Conservation (phyloP, 92 coral and sea anemone genomes). For the Phenganax stokvisi region DNA sequence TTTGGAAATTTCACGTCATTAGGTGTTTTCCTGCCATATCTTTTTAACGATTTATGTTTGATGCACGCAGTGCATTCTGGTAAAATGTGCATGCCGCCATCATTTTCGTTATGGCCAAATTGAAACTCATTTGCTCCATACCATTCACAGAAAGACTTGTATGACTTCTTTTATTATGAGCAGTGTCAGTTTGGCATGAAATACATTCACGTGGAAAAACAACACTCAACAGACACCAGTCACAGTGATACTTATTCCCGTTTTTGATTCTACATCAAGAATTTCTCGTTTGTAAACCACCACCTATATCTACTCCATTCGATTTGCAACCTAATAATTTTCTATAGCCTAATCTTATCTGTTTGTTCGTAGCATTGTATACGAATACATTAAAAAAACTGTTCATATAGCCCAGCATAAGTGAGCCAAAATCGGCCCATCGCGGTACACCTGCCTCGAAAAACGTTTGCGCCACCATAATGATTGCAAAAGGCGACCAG, state of each 20-base stretch:
- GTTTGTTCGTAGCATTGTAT: conserved; percentile 32
- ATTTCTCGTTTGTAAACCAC: neutral
- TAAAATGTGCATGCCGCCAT: too few relatives aligned
- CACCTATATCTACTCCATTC: conserved; percentile 22
- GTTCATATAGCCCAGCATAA: conserved; percentile 75
- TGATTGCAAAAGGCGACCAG: conserved; percentile 86
- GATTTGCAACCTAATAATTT: conserved; percentile 21
- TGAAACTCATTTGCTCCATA: too few relatives aligned
- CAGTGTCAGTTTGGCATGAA: too few relatives aligned
- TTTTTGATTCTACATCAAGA: neutral
- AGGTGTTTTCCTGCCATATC: too few relatives aligned
- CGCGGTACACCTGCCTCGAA: conserved; percentile 51
- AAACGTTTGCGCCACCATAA: conserved; percentile 73
- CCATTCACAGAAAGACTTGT: too few relatives aligned
- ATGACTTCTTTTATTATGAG: too few relatives aligned
- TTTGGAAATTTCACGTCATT: too few relatives aligned
- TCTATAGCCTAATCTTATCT: conserved; percentile 13
- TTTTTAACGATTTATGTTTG: too few relatives aligned
- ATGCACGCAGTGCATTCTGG: too few relatives aligned
- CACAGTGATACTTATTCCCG: neutral
- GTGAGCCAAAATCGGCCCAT: conserved; percentile 49
- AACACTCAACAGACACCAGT: too few relatives aligned
- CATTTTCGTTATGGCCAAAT: too few relatives aligned
- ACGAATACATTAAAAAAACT: conserved; percentile 64
- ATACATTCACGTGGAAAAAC: too few relatives aligned